A percentile compares a stretch with the other conserved stretches of the same genome.
phyloP scores from a whole-genome alignment of 2,113 vertebrate species.

The Orcinus orca region DNA sequence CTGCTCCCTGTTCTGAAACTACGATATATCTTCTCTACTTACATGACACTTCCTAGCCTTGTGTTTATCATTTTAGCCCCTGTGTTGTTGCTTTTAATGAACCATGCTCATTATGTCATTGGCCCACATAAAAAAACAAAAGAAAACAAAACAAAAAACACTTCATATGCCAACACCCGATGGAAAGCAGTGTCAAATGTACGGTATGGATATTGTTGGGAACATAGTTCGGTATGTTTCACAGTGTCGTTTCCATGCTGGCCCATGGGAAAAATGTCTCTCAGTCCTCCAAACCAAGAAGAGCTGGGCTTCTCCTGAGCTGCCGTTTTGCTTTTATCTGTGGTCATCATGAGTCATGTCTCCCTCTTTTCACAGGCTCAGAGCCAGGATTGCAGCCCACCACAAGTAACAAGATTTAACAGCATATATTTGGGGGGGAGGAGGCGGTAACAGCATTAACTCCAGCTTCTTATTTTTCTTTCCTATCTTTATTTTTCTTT shows the following conservation, averaged over 20 bases:
- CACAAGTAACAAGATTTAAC: conserved; percentile 38
- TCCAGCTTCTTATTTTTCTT: conserved; percentile 56
- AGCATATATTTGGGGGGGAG: background rate
- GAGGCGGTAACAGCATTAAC: conserved; percentile 11
- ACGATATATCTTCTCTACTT: background rate
- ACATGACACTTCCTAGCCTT: background rate
- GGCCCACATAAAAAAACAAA: background rate
- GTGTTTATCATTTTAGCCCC: background rate
- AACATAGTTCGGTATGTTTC: conserved; percentile 11
- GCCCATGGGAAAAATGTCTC: conserved; percentile 50
- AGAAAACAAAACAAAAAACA: background rate
- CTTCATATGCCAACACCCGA: background rate
- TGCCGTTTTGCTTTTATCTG: conserved; percentile 65
- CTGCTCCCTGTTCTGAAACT: background rate
- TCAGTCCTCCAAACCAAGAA: conserved; percentile 45
- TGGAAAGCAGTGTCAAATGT: background rate
- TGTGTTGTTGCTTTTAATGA: conserved; percentile 8
- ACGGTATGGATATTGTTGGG: background rate
- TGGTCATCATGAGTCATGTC: conserved; percentile 65
- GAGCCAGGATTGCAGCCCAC: conserved; percentile 61
- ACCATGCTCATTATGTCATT: background rate
- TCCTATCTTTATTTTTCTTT: conserved; percentile 67
- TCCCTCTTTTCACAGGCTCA: conserved; percentile 63
- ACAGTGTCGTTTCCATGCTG: background rate
- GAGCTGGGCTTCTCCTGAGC: conserved; percentile 43